A percentile compares a stretch with the other conserved stretches of the same genome.
Conservation (phyloP, 1,140 invertebrate genomes). For the Sarcophaga peregrina region DNA sequence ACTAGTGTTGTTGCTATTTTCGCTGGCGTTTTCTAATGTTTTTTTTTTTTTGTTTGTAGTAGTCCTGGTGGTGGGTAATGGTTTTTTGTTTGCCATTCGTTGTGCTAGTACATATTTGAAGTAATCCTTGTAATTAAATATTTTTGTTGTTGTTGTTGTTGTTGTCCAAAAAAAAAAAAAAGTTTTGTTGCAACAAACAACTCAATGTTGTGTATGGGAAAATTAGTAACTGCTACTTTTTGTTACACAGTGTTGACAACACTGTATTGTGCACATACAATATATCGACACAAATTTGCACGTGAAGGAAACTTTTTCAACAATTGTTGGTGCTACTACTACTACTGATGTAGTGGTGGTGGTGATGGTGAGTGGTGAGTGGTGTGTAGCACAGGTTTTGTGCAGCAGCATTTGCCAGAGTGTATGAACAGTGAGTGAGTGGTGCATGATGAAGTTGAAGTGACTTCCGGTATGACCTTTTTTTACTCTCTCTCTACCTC, state of each 20-base stretch:
- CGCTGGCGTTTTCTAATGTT: neutral
- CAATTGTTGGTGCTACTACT: neutral
- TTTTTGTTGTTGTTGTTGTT: neutral
- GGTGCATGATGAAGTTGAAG: constrained; percentile 16
- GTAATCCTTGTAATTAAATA: constrained; percentile 25
- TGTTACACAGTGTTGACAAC: neutral
- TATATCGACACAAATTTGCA: neutral
- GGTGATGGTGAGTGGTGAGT: too few relatives aligned
- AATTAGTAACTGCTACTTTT: constrained; percentile 9
- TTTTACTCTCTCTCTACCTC: neutral
- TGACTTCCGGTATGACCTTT: constrained; percentile 2
- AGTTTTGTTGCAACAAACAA: constrained; percentile 11
- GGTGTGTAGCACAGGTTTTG: too few relatives aligned
- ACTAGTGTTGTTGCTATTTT: neutral
- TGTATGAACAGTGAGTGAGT: neutral
- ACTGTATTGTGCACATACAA: neutral
- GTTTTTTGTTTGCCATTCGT: neutral
- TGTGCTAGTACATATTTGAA: constrained; percentile 9
- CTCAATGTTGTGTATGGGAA: constrained; percentile 24
- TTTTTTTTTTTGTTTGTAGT: too few relatives aligned
- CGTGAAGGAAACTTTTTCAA: neutral
- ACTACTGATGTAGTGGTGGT: too few relatives aligned
- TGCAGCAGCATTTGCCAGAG: too few relatives aligned
- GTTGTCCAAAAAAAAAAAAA: neutral
- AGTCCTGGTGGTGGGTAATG: neutral